These are phyloP conservation scores for Micromys minutus DNA, from an alignment of 2,113 vertebrate species.

Conservation along the genomic window DNA sequence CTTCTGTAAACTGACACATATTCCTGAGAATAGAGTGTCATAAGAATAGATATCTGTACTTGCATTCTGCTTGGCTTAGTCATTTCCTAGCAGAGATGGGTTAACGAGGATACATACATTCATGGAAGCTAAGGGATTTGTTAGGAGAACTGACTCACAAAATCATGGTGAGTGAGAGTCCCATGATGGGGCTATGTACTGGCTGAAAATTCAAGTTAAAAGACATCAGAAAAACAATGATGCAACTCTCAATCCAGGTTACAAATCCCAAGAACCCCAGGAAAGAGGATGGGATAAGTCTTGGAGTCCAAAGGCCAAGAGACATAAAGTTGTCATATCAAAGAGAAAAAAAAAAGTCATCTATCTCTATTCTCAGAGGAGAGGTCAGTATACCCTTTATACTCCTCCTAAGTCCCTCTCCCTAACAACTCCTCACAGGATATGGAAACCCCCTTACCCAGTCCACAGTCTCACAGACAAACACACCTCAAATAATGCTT, in stretches of 20 bases:
- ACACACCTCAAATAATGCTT: not conserved
- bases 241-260: not conserved
- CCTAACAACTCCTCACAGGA: not conserved
- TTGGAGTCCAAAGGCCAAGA: not conserved
- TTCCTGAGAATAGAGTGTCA: not conserved
- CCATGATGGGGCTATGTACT: not conserved
- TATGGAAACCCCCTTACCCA: accelerated
- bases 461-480: not conserved
- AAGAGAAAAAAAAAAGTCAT: not conserved
- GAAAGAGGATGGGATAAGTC: not conserved
- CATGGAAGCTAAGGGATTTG: not conserved
- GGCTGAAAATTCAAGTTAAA: not conserved
- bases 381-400: too few relatives aligned
- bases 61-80: not conserved
- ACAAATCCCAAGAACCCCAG: not conserved
- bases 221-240: not conserved
- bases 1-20: not conserved
- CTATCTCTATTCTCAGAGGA: not conserved
- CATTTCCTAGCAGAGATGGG: not conserved
- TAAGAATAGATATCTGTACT: not conserved
- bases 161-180: not conserved
- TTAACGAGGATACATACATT: not conserved
- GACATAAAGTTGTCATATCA: not conserved
- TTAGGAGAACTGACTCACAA: not conserved
- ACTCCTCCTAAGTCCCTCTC: not conserved